Percentiles rank a stretch among this genome's conserved stretches.
These are phyloP conservation scores for Porphyrio hochstetteri DNA, from an alignment of 2,113 vertebrate genomes.

Conservation along the genomic window DNA sequence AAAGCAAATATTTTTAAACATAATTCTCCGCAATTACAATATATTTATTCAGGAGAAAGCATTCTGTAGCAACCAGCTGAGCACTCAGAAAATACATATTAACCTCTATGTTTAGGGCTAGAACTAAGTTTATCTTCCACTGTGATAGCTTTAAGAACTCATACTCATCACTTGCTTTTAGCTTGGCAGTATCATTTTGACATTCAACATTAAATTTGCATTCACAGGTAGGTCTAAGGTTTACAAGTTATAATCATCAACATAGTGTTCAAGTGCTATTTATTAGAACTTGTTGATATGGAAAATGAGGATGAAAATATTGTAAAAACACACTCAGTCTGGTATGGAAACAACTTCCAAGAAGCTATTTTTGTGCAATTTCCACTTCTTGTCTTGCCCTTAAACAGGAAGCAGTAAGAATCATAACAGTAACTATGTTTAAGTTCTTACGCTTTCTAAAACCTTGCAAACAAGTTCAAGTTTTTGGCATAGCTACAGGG, in stretches of 20 bases:
- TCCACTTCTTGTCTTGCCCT: conserved; percentile 59
- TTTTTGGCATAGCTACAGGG: neutral
- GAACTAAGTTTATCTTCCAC: neutral
- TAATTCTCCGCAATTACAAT: neutral
- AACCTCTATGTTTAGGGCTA: neutral
- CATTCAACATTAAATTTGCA: neutral
- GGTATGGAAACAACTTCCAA: conserved; percentile 54
- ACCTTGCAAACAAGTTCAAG: neutral
- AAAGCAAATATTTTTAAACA: neutral
- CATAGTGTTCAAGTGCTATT: neutral
- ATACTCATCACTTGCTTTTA: neutral
- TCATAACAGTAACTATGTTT: conserved; percentile 29
- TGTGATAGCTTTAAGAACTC: neutral
- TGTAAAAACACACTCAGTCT: conserved; percentile 36
- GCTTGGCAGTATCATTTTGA: neutral
- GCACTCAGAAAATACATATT: neutral
- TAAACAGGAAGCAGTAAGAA: conserved; percentile 61
- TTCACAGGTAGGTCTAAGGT: neutral
- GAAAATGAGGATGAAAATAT: conserved; percentile 31
- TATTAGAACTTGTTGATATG: conserved; percentile 36
- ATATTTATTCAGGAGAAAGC: neutral
- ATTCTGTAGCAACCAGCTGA: neutral
- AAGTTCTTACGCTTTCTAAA: conserved; percentile 27
- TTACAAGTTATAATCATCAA: conserved; percentile 18
- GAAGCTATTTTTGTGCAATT: conserved; percentile 67